Conservation (phyloP, 2,888 invertebrate genomes). For the Eristalinus sepulchralis region DNA sequence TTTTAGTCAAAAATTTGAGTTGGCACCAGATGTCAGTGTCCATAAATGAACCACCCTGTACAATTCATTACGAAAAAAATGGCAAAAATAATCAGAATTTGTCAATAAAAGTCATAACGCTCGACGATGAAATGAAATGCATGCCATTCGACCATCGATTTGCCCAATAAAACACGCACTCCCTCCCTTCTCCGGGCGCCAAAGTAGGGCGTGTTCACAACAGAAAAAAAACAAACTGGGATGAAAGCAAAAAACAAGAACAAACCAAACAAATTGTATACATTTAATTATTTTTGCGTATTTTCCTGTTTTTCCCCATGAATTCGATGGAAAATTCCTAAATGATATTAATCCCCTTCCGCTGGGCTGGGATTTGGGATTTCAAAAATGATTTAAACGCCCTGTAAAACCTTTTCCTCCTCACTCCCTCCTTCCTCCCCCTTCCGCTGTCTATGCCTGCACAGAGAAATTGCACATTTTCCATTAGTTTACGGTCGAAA, state of each 20-base stretch:
- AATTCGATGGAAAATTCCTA: neutral
- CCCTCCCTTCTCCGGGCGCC: too few species aligned
- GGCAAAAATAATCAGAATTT: too few species aligned
- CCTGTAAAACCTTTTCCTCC: too few species aligned
- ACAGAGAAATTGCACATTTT: constrained; percentile 21
- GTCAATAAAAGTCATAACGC: too few species aligned
- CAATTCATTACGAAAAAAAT: too few species aligned
- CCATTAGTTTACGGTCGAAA: constrained; percentile 47
- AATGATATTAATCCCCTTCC: neutral
- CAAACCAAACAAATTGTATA: neutral
- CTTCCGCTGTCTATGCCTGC: neutral
- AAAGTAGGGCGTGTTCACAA: neutral
- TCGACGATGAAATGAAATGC: too few species aligned
- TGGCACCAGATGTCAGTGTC: too few species aligned
- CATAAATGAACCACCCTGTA: too few species aligned
- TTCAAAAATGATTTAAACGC: neutral
- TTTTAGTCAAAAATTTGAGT: too few species aligned
- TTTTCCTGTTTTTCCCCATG: neutral
- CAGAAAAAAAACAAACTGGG: neutral
- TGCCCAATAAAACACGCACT: neutral
- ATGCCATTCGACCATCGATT: too few species aligned
- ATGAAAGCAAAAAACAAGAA: neutral
- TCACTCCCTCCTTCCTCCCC: too few species aligned
- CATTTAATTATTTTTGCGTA: neutral
- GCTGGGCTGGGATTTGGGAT: neutral